Evolutionary conservation across 2,113 vertebrate species (phyloP), one percentile per base, ranked within the genome.

Genomic region (Pelmatolapia mariae): DNA sequence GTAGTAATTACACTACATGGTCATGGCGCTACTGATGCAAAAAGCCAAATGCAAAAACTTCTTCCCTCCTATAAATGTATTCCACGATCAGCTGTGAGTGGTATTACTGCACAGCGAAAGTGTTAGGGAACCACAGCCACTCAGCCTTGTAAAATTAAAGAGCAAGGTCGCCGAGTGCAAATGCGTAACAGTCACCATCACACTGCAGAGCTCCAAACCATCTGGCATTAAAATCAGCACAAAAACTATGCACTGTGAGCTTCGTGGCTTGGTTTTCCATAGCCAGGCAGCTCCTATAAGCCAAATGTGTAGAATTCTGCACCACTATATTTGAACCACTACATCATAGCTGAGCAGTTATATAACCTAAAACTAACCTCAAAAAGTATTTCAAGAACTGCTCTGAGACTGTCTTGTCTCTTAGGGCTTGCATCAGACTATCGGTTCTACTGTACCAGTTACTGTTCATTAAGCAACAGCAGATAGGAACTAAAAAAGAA

Each of bases 301-400:
- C 22, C 8, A 26, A 45, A 73, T 18, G 40, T 0, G 40, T 47
- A 36, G 33, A 22, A 68, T 38, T 36, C 33, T 68, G 63, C 63
- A 68, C 19, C 19, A 68, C 33, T 68, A 68, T 68, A 73, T 26
- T 73, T 45, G 12, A 71, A 71, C 66, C 40, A 47, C 24, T 45
- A 76, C 24, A 47, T 47, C 40, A 47, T 76, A 29, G 47, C 68
- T 47, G 40, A 76, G 68, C 43, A 76, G 68, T 76, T 76, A 47
- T 73, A 73, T 73, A 47, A 76, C 68, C 40, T 76, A 47, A 73
- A 76, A 47, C 40, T 47, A 29, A 47, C 68, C 40, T 26, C 10
- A 47, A 47, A 47, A 76, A 47, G 71, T 76, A 76, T 76, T 76
- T 76, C 24, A 76, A 76, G 43, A 76, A 47, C 71, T 29, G 24